These are phyloP conservation scores for Syngnathus rostellatus DNA, from an alignment of 2,797 vertebrate genomes.

Conservation along the genomic window DNA sequence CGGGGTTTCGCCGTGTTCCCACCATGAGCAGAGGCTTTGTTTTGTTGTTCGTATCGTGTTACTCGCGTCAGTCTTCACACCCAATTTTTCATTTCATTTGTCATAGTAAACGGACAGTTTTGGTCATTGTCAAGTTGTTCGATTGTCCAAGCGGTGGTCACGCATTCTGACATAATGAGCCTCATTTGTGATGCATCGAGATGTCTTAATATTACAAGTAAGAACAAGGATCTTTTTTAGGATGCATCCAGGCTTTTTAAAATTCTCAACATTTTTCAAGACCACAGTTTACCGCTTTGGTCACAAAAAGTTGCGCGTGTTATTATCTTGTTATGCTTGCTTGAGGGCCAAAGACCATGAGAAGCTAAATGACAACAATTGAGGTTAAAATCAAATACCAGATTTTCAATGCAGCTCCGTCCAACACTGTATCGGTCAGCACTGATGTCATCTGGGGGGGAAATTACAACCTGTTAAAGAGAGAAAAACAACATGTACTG, in stretches of 20 bases:
- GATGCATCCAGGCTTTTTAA: neutral
- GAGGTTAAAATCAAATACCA: neutral
- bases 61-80: neutral
- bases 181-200: neutral
- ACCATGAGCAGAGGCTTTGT: neutral
- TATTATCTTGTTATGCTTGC: slow-evolving; percentile 1
- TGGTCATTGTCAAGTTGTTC: neutral
- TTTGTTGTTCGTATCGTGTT: neutral
- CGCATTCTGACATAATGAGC: slow-evolving; percentile 1
- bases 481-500: neutral
- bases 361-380: neutral
- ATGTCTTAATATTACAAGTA: neutral
- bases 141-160: neutral
- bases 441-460: neutral
- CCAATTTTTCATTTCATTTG: too few species aligned
- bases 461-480: neutral
- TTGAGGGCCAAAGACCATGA: neutral
- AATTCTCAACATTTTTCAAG: neutral
- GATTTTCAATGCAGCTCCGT: neutral
- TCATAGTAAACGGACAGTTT: neutral
- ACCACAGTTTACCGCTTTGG: neutral
- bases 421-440: neutral
- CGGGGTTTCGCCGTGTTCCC: neutral
- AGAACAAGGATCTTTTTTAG: neutral
- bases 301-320: neutral